These are phyloP conservation scores for Ophonus ardosiacus DNA, from an alignment of 2,888 invertebrate genomes.

Conservation along the genomic window DNA sequence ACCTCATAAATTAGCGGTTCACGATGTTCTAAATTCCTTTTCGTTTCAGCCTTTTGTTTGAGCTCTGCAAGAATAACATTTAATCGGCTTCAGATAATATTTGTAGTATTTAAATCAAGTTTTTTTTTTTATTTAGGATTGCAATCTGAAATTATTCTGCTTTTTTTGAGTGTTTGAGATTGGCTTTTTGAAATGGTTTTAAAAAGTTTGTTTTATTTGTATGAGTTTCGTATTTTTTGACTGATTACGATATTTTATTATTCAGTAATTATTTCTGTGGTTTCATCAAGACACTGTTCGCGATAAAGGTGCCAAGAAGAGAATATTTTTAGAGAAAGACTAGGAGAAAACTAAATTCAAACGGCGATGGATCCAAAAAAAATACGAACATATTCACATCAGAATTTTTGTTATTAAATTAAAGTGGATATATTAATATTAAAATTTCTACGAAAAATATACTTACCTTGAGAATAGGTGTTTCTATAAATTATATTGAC, in stretches of 20 bases:
- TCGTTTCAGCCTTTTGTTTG: conserved; percentile 33
- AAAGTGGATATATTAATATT: no score
- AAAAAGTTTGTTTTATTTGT: conserved; percentile 51
- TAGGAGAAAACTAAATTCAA: no score
- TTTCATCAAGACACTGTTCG: conserved; percentile 29
- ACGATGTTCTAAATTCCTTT: conserved; percentile 28
- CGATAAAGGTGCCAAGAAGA: neutral
- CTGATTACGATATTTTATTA: conserved; percentile 38
- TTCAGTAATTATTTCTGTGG: conserved; percentile 25
- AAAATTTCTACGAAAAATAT: no score
- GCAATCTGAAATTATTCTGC: conserved; percentile 61
- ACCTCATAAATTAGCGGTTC: conserved; percentile 5
- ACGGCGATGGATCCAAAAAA: no score
- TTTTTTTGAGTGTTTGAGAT: conserved; percentile 63
- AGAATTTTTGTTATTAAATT: no score
- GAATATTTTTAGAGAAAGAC: neutral
- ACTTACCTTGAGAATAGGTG: no score
- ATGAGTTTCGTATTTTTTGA: conserved; percentile 38
- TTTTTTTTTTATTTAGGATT: conserved; percentile 56
- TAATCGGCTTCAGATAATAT: conserved; percentile 58
- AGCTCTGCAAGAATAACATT: conserved; percentile 57
- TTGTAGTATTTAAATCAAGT: conserved; percentile 55
- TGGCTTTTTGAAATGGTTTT: conserved; percentile 62
- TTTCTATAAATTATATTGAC: no score
- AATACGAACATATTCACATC: no score